Evolutionary conservation across 2,888 invertebrate species (phyloP), one percentile per base, ranked within the genome.

Genomic region (Drosophila merina): DNA sequence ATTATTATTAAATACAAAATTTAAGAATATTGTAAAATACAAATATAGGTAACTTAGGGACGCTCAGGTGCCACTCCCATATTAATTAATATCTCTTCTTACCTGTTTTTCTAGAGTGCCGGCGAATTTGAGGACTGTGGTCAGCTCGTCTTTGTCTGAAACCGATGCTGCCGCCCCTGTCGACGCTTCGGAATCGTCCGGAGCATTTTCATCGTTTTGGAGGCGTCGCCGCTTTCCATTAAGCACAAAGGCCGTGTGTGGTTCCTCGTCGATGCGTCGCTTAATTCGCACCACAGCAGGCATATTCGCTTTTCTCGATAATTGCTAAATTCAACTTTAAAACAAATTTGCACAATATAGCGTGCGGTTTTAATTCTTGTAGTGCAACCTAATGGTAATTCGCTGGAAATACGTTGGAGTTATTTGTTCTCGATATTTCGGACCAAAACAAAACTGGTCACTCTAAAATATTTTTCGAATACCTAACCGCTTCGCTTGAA

Each of bases 41-140:
- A 20, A 20, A 20, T 20, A 20, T 20, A 2, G 2, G 1, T 2
- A 20, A 20, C 20, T 20, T 20, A 31, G 31, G 3, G 31, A 33
- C 2, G n/a, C 36, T 2, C 4, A n/a, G 1, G n/a, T 36, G 10
- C 36, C 36, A 1, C 36, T n/a, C 10, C 14, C 12, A 12, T 4
- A 40, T 40, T 14, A 8, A 14, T 20, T 20, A 20, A 20, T 20
- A 20, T 20, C 20, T 2, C 20, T 20, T 20, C 14, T 20, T 20
- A 95, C 96, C 93, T 94, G 94, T 86, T 93, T 93, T 60, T 94
- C 92, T n/a, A 95, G 93, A 25, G 96, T 96, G 64, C 95, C 95
- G 45, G 95, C 94, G 82, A 96, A 95, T 83, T 95, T 95, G 9
- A 96, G 93, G 1, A 95, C 93, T 0, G 94, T 93, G 6, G 93